Percentiles rank a stretch among this genome's conserved stretches.
These are phyloP conservation scores for Porites cylindrica DNA, from an alignment of 92 coral and sea anemone species.

Conservation along the genomic window DNA sequence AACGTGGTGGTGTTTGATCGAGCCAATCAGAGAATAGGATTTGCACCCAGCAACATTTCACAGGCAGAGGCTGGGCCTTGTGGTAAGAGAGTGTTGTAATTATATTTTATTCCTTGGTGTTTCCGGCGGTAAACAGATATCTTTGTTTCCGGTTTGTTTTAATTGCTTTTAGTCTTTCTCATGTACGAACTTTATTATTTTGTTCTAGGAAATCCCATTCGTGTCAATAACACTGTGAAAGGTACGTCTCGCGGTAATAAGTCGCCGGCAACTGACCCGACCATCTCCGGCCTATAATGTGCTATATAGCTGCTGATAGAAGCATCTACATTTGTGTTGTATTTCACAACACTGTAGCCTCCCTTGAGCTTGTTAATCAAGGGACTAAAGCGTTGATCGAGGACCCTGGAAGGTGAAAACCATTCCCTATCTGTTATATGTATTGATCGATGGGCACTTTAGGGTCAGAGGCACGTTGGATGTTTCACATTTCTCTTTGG, in stretches of 20 bases:
- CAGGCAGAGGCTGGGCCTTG: conserved; percentile 92
- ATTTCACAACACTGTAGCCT: too few relatives aligned
- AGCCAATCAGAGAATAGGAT: conserved; percentile 92
- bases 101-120: not conserved
- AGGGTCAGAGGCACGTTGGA: too few relatives aligned
- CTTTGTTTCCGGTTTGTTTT: not conserved
- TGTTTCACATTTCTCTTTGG: too few relatives aligned
- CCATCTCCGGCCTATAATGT: too few relatives aligned
- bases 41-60: conserved; percentile 93
- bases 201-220: conserved; percentile 81
- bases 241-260: conserved; percentile 43
- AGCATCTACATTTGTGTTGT: too few relatives aligned
- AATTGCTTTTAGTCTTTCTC: not conserved
- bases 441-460: too few relatives aligned
- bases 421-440: too few relatives aligned
- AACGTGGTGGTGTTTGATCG: conserved; percentile 96
- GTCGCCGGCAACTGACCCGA: too few relatives aligned
- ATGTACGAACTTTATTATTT: not conserved
- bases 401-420: too few relatives aligned
- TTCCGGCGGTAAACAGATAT: not conserved
- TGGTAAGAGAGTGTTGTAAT: conserved; percentile 58
- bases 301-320: too few relatives aligned
- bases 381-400: too few relatives aligned
- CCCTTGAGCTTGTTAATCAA: too few relatives aligned
- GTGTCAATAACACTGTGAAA: conserved; percentile 84